These are phyloP conservation scores for Cercocebus atys DNA, from an alignment of 2,113 vertebrate genomes.

Conservation along the genomic window DNA sequence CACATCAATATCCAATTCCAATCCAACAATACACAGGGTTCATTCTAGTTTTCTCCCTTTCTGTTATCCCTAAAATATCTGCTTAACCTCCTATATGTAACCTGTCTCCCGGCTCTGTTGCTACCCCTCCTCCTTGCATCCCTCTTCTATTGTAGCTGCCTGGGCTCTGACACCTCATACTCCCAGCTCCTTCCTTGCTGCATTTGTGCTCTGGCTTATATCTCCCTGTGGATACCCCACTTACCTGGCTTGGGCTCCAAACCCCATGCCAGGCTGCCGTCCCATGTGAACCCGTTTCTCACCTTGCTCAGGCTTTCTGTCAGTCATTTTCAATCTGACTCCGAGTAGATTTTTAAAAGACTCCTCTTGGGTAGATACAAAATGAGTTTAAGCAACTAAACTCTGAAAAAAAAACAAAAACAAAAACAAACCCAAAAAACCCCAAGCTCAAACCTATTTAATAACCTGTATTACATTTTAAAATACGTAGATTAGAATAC, in stretches of 20 bases:
- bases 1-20: not conserved
- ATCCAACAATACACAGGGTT: not conserved
- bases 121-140: not conserved
- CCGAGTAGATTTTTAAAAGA: not conserved
- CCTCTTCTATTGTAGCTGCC: not conserved
- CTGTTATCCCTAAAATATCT: not conserved
- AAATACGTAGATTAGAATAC: not conserved
- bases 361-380: not conserved
- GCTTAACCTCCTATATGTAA: not conserved
- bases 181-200: not conserved
- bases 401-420: not conserved
- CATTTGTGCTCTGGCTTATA: not conserved
- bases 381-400: not conserved
- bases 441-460: not conserved
- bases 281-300: not conserved
- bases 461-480: not conserved
- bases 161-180: not conserved
- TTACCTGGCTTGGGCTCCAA: not conserved
- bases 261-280: accelerated
- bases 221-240: accelerated
- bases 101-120: not conserved
- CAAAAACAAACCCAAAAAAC: too few relatives aligned
- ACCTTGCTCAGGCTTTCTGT: not conserved
- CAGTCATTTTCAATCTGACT: not conserved
- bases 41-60: not conserved